Evolutionary conservation across 2,113 vertebrate species (phyloP), one percentile per base, ranked within the genome.

Genomic region (Uria aalge): DNA sequence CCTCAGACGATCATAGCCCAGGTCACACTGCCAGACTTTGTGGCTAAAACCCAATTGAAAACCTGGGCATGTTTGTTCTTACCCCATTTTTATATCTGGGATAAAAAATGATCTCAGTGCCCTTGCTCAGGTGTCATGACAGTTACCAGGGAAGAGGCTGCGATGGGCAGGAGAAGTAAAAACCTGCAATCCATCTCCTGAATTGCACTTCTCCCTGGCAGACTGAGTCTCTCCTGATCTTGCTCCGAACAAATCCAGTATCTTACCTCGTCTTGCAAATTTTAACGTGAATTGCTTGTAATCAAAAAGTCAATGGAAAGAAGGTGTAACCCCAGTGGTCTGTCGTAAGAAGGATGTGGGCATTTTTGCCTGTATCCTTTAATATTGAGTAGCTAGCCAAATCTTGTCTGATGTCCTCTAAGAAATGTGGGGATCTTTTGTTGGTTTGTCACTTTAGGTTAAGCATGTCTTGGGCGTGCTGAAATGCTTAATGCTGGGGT

Each of bases 121-220:
- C 95, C 94, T 79, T 97, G 84, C 86, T 90, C 45, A 48, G 62
- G 77, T 89, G 86, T 88, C 73, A 47, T 41, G 80, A 52, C 57
- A 81, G 83, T 85, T 94, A 88, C 41, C 68, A 68, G 84, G 84
- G 52, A 21, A 52, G 85, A 88, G 68, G 34, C 63, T 84, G 57
- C 3, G 3, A 41, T 73, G 81, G 84, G 66, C 88, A 68, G 72
- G 75, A 77, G 72, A 52, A 79, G 62, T 79, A 48, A 75, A 85
- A 87, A 57, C 41, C 88, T 79, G 66, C 89, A 68, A 26, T 94
- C 73, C 66, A 59, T 89, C 88, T 82, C 76, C 7, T 27, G 80
- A 92, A 47, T 50, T 89, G 81, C 77, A 20, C 68, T 74, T 73
- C 59, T 68, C 17, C 29, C 29, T 45, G 47, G 26, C 88, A 80